These are phyloP conservation scores for Eupristina koningsbergeri DNA, from an alignment of 1,140 invertebrate species.

Conservation along the genomic window DNA sequence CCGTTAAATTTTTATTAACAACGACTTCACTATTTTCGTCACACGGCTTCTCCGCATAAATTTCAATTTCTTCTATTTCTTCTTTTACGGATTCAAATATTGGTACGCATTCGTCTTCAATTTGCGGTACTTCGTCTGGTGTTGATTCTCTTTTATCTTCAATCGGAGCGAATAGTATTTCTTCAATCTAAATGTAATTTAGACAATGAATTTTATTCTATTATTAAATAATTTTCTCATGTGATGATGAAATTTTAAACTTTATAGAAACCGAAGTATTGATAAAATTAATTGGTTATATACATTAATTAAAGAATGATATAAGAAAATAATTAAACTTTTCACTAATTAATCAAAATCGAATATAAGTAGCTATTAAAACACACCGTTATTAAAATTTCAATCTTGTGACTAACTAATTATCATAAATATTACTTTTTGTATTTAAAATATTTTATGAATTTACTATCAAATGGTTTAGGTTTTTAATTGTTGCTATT, in stretches of 20 bases:
- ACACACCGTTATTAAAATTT: too few relatives aligned
- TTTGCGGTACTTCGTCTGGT: constrained; percentile 43
- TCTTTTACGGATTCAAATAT: constrained; percentile 30
- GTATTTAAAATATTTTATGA: background rate
- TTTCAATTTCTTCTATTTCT: constrained; percentile 44
- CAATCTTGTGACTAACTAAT: background rate
- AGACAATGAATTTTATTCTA: background rate
- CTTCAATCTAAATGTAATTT: constrained; percentile 39
- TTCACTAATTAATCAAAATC: too few relatives aligned
- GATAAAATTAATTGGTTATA: background rate
- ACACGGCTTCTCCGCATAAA: constrained; percentile 60
- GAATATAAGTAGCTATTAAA: too few relatives aligned
- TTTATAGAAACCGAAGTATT: too few relatives aligned
- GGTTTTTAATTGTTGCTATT: background rate
- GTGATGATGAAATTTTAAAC: too few relatives aligned
- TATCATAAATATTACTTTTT: background rate
- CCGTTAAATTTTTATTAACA: constrained; percentile 73
- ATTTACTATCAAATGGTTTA: background rate
- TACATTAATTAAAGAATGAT: background rate
- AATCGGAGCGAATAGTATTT: constrained; percentile 49
- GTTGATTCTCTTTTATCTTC: constrained; percentile 56
- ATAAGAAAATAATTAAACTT: background rate
- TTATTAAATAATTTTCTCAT: too few relatives aligned
- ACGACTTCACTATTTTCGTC: constrained; percentile 66
- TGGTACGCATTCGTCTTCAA: constrained; percentile 43